A percentile compares a stretch with the other conserved stretches of the same genome.
phyloP scores from a whole-genome alignment of 1,140 invertebrate species.

The Trissolcus basalis region DNA sequence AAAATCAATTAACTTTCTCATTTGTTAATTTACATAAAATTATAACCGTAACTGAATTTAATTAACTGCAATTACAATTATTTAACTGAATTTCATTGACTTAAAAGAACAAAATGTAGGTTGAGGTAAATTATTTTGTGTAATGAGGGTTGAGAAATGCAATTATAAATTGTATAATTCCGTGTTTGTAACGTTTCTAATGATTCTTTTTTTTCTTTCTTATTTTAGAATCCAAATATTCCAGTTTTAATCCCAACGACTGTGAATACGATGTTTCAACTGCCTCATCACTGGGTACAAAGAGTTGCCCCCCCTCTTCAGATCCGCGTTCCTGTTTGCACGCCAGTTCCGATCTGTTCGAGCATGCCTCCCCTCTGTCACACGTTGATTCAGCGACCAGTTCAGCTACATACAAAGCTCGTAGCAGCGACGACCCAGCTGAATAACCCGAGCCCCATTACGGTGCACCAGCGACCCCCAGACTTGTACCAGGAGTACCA shows the following conservation, averaged over 20 bases:
- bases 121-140: no score
- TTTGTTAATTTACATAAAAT: no score
- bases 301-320: constrained; percentile 38
- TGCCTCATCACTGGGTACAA: constrained; percentile 66
- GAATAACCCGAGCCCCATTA: constrained; percentile 36
- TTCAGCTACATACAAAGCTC: constrained; percentile 61
- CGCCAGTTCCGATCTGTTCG: constrained; percentile 50
- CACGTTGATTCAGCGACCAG: constrained; percentile 58
- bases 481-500: constrained; percentile 64
- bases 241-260: constrained; percentile 64
- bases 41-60: no score
- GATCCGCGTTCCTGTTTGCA: constrained; percentile 63
- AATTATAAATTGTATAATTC: no score
- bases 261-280: constrained; percentile 59
- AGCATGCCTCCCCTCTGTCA: constrained; percentile 59
- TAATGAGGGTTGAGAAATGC: no score
- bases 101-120: no score
- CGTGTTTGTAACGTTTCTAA: neutral
- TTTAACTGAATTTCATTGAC: no score
- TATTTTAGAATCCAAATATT: constrained; percentile 64
- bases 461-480: no score
- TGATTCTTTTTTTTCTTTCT: neutral
- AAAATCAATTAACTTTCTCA: no score
- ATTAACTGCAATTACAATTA: no score
- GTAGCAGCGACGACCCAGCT: constrained; percentile 44